Base-by-base conservation (phyloP, 1,140 invertebrate genomes). In the Heliconius himera region DNA sequence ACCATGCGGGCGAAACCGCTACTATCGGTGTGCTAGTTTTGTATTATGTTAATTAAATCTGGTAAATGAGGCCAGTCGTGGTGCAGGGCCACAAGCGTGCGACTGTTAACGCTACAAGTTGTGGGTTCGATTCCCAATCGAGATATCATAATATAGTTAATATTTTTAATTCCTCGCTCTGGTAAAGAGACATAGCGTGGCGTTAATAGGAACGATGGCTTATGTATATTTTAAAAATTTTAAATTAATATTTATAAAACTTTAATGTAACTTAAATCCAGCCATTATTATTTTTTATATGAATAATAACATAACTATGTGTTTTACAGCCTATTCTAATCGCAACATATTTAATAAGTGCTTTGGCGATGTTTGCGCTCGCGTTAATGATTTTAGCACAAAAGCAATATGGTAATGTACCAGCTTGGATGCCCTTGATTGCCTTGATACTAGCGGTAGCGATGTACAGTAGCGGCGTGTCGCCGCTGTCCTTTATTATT, bases 401-500 rank as follows among this genome's bases (percentile, higher is more conserved):
- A 66, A 49, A 77, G 2, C 54, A 82, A 2, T 87, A 88, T 5
- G 76, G 71, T 1, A 77, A 20, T 11, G 73, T 88, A 1, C 90
- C 90, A 0, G 80, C 79, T 26, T 92, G 90, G 91, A 8, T 93
- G 51, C 84, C 89, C 5, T 81, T 91, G 0, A 5, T 84, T 0
- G 77, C 84, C 1, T 89, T 94, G 77, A 79, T 91, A 36, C 16
- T 84, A 0, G 38, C 82, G 2, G 84, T 91, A 0, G 87, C 82
- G 70, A 87, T 82, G 70, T 89, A 84, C 38, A 85, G 87, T 66
- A 86, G 82, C 18, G 88, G 85, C 0, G 78, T 91, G 4, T 83
- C 82, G 8, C 85, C 90, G 0, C 26, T 90, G 18, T 90, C 90
- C 0, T 91, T 84, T 41, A 83, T 93, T 3, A 85, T 93, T 13